Evolutionary conservation across 2,113 vertebrate species (phyloP).

Genomic region (Salvelinus namaycush): DNA sequence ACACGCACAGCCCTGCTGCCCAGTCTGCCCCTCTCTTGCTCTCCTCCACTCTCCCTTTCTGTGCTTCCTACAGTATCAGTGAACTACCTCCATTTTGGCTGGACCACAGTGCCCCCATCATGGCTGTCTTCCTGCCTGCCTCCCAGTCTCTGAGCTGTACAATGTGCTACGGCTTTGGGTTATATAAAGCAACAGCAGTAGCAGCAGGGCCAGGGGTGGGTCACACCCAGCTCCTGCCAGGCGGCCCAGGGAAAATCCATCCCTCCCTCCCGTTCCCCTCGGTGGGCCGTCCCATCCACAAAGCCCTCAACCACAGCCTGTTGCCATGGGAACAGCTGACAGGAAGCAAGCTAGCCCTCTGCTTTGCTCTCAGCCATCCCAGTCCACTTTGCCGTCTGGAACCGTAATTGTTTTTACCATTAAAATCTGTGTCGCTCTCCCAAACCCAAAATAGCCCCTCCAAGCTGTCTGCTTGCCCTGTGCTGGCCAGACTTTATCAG

Average conservation of each 20-base stretch:
- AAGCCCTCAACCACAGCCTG: constrained; percentile 34
- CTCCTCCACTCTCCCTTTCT: neutral
- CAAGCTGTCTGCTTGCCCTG: neutral
- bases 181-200: constrained; percentile 1
- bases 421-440: constrained; percentile 18
- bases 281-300: constrained; percentile 22
- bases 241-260: constrained; percentile 3
- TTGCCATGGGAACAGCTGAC: constrained; percentile 53
- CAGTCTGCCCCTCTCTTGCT: neutral
- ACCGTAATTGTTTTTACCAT: constrained; percentile 4
- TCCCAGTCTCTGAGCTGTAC: no score
- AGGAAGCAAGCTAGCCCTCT: constrained; percentile 40
- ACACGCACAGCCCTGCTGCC: neutral
- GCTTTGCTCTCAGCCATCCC: constrained; percentile 31
- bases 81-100: neutral
- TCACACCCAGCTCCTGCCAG: constrained; percentile 3
- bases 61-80: neutral
- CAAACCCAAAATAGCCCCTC: constrained; percentile 10
- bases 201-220: neutral
- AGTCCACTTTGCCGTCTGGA: constrained; percentile 45
- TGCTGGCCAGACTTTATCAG: no score
- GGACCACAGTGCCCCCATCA: no score
- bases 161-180: no score
- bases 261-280: neutral
- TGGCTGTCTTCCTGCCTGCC: no score